Conservation (phyloP, 2,797 vertebrate genomes). For the Lutjanus campechanus region DNA sequence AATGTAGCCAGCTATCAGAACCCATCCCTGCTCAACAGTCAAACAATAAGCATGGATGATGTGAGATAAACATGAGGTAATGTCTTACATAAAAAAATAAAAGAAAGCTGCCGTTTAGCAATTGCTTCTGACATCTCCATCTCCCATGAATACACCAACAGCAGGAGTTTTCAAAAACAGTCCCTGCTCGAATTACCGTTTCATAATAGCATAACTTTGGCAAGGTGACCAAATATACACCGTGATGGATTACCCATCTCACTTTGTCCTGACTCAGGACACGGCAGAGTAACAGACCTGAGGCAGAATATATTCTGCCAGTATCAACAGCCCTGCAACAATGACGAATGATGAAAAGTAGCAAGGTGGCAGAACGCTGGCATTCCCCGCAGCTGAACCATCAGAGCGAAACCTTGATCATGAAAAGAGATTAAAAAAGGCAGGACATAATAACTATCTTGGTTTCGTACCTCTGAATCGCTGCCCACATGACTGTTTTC, state of each 20-base stretch:
- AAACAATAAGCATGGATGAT: slow-evolving; percentile 5
- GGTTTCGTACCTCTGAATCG: background rate
- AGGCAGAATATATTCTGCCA: slow-evolving; percentile 24
- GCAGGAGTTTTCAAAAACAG: slow-evolving; percentile 3
- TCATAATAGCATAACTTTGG: slow-evolving; percentile 12
- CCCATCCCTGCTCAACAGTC: background rate
- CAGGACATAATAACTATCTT: background rate
- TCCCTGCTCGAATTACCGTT: slow-evolving; percentile 2
- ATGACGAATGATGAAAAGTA: slow-evolving; percentile 19
- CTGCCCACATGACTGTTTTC: background rate
- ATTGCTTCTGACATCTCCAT: background rate
- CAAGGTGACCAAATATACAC: slow-evolving; percentile 8
- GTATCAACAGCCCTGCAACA: slow-evolving; percentile 13
- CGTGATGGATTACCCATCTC: slow-evolving; percentile 7
- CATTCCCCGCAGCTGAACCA: slow-evolving; percentile 8
- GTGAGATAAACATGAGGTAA: background rate
- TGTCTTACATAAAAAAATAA: background rate
- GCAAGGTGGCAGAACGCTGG: slow-evolving; percentile 10
- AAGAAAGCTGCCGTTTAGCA: background rate
- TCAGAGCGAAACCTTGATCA: slow-evolving; percentile 5
- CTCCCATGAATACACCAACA: slow-evolving; percentile 1
- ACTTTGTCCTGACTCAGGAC: background rate
- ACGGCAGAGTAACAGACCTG: slow-evolving; percentile 18
- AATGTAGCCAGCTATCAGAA: slow-evolving; percentile 2
- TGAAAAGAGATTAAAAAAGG: slow-evolving; percentile 2